Percentiles rank a stretch among this genome's conserved stretches.
Evolutionary conservation across 1,140 invertebrate genomes (phyloP).

Genomic region (Xylocopa sonorina): DNA sequence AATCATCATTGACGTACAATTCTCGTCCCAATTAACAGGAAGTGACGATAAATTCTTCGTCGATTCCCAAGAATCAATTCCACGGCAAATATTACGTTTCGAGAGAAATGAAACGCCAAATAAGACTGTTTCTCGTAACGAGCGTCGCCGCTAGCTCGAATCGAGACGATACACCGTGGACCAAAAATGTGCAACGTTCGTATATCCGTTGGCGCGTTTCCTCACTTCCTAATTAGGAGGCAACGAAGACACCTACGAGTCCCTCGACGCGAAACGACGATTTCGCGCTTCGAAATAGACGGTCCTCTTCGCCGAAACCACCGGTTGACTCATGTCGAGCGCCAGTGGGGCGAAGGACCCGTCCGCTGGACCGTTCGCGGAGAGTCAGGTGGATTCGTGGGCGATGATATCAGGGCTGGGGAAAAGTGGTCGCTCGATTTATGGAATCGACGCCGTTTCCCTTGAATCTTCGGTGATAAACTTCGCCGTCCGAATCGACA

Average conservation of each 20-base stretch:
- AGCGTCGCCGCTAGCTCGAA: no score
- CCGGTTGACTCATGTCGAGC: conserved; percentile 20
- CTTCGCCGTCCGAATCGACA: neutral
- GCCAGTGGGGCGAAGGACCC: neutral
- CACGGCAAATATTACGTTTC: no score
- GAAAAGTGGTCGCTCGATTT: conserved; percentile 3
- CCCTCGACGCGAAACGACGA: no score
- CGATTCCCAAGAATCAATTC: no score
- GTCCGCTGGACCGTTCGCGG: neutral
- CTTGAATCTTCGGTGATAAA: neutral
- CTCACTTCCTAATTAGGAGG: neutral
- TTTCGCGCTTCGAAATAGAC: conserved; percentile 6
- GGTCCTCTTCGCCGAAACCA: neutral
- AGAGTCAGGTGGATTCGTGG: neutral
- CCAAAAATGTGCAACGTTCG: neutral
- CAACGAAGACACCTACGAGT: neutral
- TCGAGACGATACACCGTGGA: no score
- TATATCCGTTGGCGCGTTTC: neutral
- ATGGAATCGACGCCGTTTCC: neutral
- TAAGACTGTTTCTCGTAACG: no score
- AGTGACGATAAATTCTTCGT: no score
- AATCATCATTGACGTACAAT: no score
- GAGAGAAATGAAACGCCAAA: no score
- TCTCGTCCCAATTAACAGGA: no score
- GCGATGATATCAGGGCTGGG: conserved; percentile 24